Percentiles rank a stretch among this genome's conserved stretches.
phyloP scores from a whole-genome alignment of 2,888 invertebrate genomes.

The Junonia oenone region DNA sequence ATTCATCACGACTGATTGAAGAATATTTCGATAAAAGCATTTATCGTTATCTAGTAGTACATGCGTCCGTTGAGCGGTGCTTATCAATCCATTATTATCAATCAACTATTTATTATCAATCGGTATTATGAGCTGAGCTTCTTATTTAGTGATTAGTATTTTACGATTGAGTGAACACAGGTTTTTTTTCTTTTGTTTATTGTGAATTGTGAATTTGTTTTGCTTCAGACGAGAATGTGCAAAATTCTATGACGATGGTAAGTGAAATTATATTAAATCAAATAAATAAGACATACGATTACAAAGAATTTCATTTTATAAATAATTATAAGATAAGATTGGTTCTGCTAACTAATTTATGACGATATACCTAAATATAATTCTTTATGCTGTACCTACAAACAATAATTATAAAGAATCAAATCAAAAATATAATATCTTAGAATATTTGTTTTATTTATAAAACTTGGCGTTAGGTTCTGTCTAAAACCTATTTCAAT shows the following conservation, averaged over 20 bases:
- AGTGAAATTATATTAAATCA: conserved; percentile 4
- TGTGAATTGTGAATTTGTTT: conserved; percentile 12
- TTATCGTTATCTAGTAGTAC: conserved; percentile 53
- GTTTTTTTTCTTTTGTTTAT: conserved; percentile 19
- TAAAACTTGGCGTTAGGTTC: too few species aligned
- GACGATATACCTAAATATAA: too few species aligned
- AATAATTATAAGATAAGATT: too few species aligned
- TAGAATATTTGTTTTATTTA: too few species aligned
- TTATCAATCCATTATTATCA: conserved; percentile 46
- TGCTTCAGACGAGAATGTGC: conserved; percentile 14
- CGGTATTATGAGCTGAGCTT: conserved; percentile 10
- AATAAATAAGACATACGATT: background rate
- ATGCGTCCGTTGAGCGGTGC: conserved; percentile 47
- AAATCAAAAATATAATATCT: too few species aligned
- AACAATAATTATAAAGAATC: too few species aligned
- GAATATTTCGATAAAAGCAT: conserved; percentile 39
- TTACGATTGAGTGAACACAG: conserved; percentile 12
- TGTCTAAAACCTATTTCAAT: too few species aligned
- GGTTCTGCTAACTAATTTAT: too few species aligned
- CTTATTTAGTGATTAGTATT: conserved; percentile 17
- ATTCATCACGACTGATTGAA: conserved; percentile 39
- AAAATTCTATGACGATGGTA: conserved; percentile 27
- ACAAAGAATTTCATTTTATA: background rate
- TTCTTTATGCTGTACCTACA: too few species aligned
- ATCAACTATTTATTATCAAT: conserved; percentile 17